phyloP scores from a whole-genome alignment of 2,797 vertebrate genomes.

The Holocentrus rufus region DNA sequence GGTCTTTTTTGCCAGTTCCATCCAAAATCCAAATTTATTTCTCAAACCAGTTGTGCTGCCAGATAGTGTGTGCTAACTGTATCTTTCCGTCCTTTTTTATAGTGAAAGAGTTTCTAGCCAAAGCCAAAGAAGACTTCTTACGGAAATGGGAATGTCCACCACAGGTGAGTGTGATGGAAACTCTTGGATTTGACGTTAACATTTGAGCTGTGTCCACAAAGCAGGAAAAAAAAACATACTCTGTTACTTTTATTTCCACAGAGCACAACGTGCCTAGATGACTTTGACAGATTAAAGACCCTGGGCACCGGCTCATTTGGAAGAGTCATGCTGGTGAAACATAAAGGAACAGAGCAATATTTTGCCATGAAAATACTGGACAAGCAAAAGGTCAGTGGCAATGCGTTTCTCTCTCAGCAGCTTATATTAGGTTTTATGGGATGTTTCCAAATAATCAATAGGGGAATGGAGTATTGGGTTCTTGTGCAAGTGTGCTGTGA shows the following conservation, averaged over 20 bases:
- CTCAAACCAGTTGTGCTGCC: slow-evolving; percentile 12
- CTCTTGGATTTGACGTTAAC: not conserved
- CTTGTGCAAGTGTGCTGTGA: not conserved
- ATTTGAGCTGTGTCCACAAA: slow-evolving; percentile 10
- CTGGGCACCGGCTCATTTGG: slow-evolving; percentile 98
- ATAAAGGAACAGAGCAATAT: slow-evolving; percentile 97
- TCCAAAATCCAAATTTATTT: slow-evolving; percentile 41
- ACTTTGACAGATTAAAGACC: slow-evolving; percentile 98
- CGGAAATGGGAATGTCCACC: slow-evolving; percentile 99
- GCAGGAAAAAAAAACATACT: slow-evolving; percentile 29
- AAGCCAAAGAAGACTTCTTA: slow-evolving; percentile 99
- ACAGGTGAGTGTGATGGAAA: slow-evolving; percentile 83
- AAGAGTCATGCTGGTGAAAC: slow-evolving; percentile 99
- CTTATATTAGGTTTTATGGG: not conserved
- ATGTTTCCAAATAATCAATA: slow-evolving; percentile 15
- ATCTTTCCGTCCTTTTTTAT: slow-evolving; percentile 57
- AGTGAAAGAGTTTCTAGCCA: slow-evolving; percentile 99
- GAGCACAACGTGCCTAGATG: slow-evolving; percentile 96
- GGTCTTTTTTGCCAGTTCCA: slow-evolving; percentile 49
- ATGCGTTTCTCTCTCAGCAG: not conserved
- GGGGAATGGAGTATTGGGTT: not conserved
- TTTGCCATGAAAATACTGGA: slow-evolving; percentile 99
- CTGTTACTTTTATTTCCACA: slow-evolving; percentile 64
- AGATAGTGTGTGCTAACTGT: slow-evolving; percentile 24
- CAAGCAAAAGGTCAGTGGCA: slow-evolving; percentile 94